Conservation (phyloP, 2,888 invertebrate species). For the Ormyrus nitidulus region DNA sequence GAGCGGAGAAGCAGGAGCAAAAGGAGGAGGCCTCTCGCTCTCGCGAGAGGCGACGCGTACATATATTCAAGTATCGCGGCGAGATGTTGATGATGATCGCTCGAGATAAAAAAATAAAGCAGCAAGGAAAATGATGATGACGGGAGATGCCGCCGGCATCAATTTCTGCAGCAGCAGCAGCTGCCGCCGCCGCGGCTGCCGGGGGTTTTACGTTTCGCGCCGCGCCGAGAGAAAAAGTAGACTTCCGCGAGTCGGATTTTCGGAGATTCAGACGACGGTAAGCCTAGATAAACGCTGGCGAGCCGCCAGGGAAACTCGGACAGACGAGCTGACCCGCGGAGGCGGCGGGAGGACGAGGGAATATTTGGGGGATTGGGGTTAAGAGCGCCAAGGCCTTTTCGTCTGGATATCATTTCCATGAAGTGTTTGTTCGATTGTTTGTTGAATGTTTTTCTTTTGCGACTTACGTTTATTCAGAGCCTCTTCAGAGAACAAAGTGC, state of each 20-base stretch:
- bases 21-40: not conserved
- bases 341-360: not conserved
- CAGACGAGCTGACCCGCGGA: not conserved
- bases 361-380: not conserved
- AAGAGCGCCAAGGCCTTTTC: not conserved
- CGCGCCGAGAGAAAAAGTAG: conserved; percentile 39
- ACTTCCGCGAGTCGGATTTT: conserved; percentile 64
- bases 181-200: conserved; percentile 30
- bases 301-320: not conserved
- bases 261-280: conserved; percentile 32
- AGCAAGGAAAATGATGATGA: conserved; percentile 23
- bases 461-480: too few relatives aligned
- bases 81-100: conserved; percentile 45
- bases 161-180: conserved; percentile 31
- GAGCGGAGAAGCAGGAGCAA: conserved; percentile 56
- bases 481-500: too few relatives aligned
- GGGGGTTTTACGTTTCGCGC: conserved; percentile 62
- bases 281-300: conserved; percentile 25
- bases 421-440: not conserved
- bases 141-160: not conserved
- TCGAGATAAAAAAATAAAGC: conserved; percentile 33
- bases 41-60: not conserved
- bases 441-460: not conserved
- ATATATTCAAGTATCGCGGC: conserved; percentile 24
- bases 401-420: too few relatives aligned